These are phyloP conservation scores for Pteria penguin DNA, from an alignment of 2,888 invertebrate genomes.

Conservation along the genomic window DNA sequence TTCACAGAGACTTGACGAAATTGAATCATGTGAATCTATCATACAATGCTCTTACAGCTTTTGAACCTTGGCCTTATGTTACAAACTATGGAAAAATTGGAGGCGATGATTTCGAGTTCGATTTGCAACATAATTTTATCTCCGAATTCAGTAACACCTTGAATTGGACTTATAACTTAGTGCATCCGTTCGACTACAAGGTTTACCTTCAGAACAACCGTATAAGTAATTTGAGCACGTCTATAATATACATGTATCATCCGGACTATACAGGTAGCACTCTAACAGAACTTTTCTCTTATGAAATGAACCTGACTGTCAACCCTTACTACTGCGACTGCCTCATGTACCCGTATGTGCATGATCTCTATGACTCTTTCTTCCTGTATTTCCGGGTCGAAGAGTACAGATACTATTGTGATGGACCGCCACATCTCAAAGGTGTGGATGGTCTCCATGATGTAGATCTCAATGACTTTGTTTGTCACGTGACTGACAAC, in stretches of 20 bases:
- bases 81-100: constrained; percentile 24
- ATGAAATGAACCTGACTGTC: constrained; percentile 39
- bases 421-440: constrained; percentile 22
- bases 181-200: constrained; percentile 43
- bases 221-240: constrained; percentile 9
- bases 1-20: constrained; percentile 37
- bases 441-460: constrained; percentile 55
- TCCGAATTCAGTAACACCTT: constrained; percentile 43
- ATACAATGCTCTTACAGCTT: constrained; percentile 41
- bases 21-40: constrained; percentile 42
- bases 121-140: constrained; percentile 47
- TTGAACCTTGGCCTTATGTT: constrained; percentile 59
- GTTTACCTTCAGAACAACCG: constrained; percentile 47
- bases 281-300: constrained; percentile 27
- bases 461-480: constrained; percentile 35
- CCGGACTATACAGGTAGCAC: not conserved
- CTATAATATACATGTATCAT: constrained; percentile 25
- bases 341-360: constrained; percentile 32
- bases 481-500: constrained; percentile 46
- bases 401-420: constrained; percentile 46
- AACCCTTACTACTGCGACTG: constrained; percentile 57
- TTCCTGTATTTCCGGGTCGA: constrained; percentile 49
- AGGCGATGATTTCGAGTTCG: constrained; percentile 33
- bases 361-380: constrained; percentile 39
- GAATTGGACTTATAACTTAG: constrained; percentile 52